phyloP scores from a whole-genome alignment of 2,888 invertebrate genomes.

The Drosophila austrosaltans region DNA sequence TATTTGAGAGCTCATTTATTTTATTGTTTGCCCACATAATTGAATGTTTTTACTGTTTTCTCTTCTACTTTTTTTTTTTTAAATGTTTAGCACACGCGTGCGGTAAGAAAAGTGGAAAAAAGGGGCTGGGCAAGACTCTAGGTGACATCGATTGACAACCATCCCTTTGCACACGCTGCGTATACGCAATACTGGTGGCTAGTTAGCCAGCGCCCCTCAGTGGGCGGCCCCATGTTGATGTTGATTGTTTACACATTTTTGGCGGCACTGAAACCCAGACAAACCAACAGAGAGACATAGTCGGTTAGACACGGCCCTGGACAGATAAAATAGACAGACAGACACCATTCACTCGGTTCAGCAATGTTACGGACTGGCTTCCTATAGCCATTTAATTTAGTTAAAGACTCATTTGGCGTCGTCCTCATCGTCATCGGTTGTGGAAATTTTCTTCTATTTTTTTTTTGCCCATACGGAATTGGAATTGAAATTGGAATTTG shows the following conservation, averaged over 20 bases:
- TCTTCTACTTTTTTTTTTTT: conserved; percentile 27
- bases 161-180: conserved; percentile 49
- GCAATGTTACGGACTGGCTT: conserved; percentile 34
- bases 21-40: conserved; percentile 71
- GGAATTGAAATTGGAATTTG: conserved; percentile 51
- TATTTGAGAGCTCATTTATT: conserved; percentile 49
- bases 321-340: background rate
- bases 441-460: conserved; percentile 46
- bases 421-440: conserved; percentile 7
- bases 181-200: conserved; percentile 51
- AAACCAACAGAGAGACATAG: conserved; percentile 37
- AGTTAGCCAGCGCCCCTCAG: conserved; percentile 39
- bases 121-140: conserved; percentile 36
- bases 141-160: conserved; percentile 58
- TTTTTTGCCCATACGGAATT: conserved; percentile 45
- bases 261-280: conserved; percentile 53
- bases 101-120: conserved; percentile 1
- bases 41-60: conserved; percentile 55
- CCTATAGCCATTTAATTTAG: conserved; percentile 61
- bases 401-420: conserved; percentile 60
- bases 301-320: conserved; percentile 10
- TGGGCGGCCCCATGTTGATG: conserved; percentile 59
- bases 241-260: conserved; percentile 77
- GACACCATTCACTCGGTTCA: conserved; percentile 36
- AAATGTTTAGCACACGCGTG: conserved; percentile 42